These are phyloP conservation scores for Cataglyphis altisquamis DNA, from an alignment of 2,888 invertebrate species.

Conservation along the genomic window DNA sequence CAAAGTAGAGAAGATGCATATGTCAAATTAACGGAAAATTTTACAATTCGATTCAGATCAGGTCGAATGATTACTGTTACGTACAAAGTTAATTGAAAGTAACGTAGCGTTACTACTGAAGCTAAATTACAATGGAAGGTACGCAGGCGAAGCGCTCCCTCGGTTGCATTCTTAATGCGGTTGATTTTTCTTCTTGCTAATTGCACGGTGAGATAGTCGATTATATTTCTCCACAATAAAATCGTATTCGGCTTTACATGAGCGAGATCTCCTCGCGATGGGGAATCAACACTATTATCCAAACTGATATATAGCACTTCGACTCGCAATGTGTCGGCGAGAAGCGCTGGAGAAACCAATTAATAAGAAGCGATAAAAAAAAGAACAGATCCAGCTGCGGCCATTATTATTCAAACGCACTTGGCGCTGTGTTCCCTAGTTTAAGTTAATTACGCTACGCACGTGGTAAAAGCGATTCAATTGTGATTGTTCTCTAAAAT, in stretches of 20 bases:
- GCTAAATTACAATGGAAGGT: conserved; percentile 65
- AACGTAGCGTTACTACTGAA: conserved; percentile 63
- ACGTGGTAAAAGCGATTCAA: conserved; percentile 56
- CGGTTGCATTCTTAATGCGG: conserved; percentile 60
- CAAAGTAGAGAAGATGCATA: background rate
- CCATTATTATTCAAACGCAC: conserved; percentile 52
- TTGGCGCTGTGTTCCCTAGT: conserved; percentile 14
- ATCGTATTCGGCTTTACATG: conserved; percentile 44
- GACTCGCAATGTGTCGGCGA: conserved; percentile 22
- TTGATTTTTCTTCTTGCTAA: conserved; percentile 58
- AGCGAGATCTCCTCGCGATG: conserved; percentile 30
- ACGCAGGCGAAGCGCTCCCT: conserved; percentile 51
- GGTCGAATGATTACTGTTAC: conserved; percentile 37
- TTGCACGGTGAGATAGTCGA: conserved; percentile 57
- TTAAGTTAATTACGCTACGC: conserved; percentile 51
- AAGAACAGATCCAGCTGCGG: conserved; percentile 25
- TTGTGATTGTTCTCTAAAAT: conserved; percentile 67
- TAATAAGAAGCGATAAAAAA: conserved; percentile 43
- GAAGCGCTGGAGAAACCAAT: conserved; percentile 36
- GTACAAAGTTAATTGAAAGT: conserved; percentile 58
- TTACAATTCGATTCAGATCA: conserved; percentile 36
- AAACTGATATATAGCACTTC: conserved; percentile 35
- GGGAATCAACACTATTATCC: conserved; percentile 44
- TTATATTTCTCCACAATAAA: conserved; percentile 57
- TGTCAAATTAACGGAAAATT: background rate